Conservation (phyloP, 35 echinoderm and acorn worm species). For the Lytechinus pictus region DNA sequence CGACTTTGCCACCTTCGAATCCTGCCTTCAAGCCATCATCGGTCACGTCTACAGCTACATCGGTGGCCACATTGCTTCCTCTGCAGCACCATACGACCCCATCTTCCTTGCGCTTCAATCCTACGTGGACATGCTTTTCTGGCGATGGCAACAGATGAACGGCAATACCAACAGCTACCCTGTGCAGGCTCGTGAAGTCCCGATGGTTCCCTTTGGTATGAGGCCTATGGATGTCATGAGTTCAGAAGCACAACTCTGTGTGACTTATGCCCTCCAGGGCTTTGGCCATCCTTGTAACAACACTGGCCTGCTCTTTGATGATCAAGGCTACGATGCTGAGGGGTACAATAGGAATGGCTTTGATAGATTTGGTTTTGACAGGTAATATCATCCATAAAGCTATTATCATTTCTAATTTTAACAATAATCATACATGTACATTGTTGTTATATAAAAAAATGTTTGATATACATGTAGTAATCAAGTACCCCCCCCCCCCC, state of each 20-base stretch:
- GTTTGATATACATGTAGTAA: no score
- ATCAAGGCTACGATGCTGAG: slow-evolving; percentile 72
- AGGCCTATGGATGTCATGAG: slow-evolving; percentile 71
- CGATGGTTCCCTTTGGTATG: slow-evolving; percentile 84
- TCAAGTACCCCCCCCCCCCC: no score
- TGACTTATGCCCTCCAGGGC: slow-evolving; percentile 74
- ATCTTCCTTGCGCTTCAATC: slow-evolving; percentile 89
- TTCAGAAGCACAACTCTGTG: slow-evolving; percentile 82
- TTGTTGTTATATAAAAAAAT: no score
- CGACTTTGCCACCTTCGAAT: slow-evolving; percentile 73
- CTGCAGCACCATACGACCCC: slow-evolving; percentile 88
- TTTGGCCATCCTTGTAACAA: slow-evolving; percentile 87
- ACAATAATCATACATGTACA: neutral
- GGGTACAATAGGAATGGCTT: slow-evolving; percentile 93
- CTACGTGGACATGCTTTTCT: slow-evolving; percentile 95
- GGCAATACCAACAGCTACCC: slow-evolving; percentile 67
- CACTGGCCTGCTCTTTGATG: slow-evolving; percentile 68
- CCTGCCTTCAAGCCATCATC: slow-evolving; percentile 86
- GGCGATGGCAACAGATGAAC: slow-evolving; percentile 81
- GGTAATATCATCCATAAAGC: slow-evolving; percentile 39
- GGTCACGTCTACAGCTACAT: slow-evolving; percentile 83
- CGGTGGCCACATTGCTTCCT: slow-evolving; percentile 86
- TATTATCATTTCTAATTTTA: neutral
- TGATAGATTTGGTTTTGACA: slow-evolving; percentile 83
- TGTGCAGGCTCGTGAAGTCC: slow-evolving; percentile 57